Conservation (phyloP, 2,113 vertebrate genomes). For the Osmerus mordax region DNA sequence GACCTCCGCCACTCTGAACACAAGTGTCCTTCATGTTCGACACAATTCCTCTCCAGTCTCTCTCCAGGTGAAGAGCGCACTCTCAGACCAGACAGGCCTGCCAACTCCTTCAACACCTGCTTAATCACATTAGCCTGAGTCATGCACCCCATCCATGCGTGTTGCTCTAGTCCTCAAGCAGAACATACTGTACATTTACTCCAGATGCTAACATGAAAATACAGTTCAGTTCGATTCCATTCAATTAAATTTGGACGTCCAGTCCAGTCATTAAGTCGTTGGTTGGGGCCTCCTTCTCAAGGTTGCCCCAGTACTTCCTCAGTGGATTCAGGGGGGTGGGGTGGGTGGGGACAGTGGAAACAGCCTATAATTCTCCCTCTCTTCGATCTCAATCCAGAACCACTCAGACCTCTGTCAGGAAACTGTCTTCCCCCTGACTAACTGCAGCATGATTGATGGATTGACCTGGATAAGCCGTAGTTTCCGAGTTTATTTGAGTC, state of each 20-base stretch:
- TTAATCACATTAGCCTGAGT: neutral
- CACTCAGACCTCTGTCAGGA: conserved; percentile 69
- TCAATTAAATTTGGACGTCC: neutral
- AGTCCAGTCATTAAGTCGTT: neutral
- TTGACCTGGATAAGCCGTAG: conserved; percentile 67
- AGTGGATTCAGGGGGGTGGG: conserved; percentile 28
- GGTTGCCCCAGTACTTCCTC: conserved; percentile 49
- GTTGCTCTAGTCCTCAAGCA: no score
- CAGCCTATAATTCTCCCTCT: conserved; percentile 65
- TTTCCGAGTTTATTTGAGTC: conserved; percentile 63
- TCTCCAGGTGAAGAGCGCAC: neutral
- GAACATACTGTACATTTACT: no score
- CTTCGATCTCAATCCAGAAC: conserved; percentile 71
- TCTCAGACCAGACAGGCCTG: neutral
- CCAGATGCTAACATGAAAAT: no score
- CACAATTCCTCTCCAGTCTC: neutral
- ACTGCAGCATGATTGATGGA: conserved; percentile 73
- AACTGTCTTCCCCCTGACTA: conserved; percentile 71
- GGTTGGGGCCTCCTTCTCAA: conserved; percentile 53
- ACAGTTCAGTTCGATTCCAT: neutral
- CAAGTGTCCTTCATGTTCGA: neutral
- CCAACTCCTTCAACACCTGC: neutral
- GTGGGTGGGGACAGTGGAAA: conserved; percentile 19
- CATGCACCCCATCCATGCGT: no score
- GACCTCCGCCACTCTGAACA: neutral